Conservation (phyloP, 2,797 vertebrate species). For the Poecilia gillii region DNA sequence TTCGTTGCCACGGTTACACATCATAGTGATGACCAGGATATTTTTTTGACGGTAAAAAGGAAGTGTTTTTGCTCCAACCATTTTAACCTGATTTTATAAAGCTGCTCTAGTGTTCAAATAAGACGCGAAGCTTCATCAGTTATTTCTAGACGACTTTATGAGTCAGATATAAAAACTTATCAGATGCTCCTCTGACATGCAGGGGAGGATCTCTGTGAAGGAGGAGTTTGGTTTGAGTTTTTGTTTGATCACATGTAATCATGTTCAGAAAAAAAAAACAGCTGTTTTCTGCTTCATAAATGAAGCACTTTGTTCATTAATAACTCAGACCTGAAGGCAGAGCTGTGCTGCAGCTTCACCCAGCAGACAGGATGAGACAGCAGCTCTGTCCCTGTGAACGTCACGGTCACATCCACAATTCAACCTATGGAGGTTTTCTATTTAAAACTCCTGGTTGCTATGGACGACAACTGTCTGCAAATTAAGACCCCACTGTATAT, state of each 20-base stretch:
- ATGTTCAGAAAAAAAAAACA: background rate
- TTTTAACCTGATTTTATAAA: background rate
- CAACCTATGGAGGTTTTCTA: background rate
- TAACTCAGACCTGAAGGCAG: background rate
- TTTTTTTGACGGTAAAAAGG: background rate
- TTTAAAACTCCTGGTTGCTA: background rate
- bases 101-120: background rate
- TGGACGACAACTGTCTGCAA: background rate
- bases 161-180: background rate
- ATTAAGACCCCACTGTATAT: background rate
- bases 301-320: background rate
- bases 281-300: background rate
- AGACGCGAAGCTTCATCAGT: background rate
- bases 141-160: background rate
- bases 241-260: background rate
- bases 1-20: background rate
- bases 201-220: background rate
- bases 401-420: background rate
- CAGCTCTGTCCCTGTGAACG: background rate
- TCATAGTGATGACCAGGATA: background rate
- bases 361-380: background rate
- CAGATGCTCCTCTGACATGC: background rate
- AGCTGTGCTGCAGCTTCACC: background rate
- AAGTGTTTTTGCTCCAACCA: background rate
- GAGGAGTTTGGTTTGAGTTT: background rate